phyloP scores from a whole-genome alignment of 2,797 vertebrate genomes.

The Salarias fasciatus region DNA sequence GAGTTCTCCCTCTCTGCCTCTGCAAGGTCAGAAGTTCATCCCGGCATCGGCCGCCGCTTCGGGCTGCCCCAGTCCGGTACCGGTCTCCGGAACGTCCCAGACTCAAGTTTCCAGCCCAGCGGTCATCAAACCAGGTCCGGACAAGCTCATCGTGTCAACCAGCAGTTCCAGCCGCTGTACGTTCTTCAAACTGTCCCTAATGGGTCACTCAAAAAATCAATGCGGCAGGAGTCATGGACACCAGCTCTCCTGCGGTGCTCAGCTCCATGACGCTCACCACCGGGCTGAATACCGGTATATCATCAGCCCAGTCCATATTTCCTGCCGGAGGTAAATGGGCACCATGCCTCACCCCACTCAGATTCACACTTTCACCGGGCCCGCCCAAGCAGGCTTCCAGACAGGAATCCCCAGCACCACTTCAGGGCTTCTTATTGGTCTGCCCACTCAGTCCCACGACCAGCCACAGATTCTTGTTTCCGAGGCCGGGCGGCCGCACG shows the following conservation, averaged over 20 bases:
- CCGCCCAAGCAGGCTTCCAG: constrained; percentile 88
- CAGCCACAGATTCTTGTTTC: constrained; percentile 92
- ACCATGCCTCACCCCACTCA: constrained; percentile 93
- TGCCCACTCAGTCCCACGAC: constrained; percentile 90
- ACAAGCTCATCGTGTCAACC: constrained; percentile 96
- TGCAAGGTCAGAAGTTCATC: constrained; percentile 92
- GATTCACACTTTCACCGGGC: constrained; percentile 90
- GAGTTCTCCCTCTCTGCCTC: constrained; percentile 89
- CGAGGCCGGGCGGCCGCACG: constrained; percentile 87
- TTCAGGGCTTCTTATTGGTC: constrained; percentile 93
- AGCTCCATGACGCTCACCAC: constrained; percentile 90
- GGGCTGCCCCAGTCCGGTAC: constrained; percentile 81
- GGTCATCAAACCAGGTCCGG: constrained; percentile 91
- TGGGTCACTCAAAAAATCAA: constrained; percentile 95
- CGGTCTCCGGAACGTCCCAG: constrained; percentile 88
- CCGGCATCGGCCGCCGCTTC: constrained; percentile 76
- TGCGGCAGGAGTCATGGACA: constrained; percentile 88
- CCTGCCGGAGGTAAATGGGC: constrained; percentile 89
- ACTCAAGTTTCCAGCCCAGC: constrained; percentile 90
- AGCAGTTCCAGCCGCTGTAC: constrained; percentile 96
- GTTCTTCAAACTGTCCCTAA: constrained; percentile 96
- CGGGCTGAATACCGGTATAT: constrained; percentile 86
- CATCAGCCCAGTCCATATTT: constrained; percentile 88
- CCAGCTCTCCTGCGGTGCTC: constrained; percentile 84
- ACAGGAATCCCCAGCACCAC: constrained; percentile 90